Evolutionary conservation across 30 jellyfish, hydroid and myxozoan genomes (phyloP).

Genomic region (Chrysaora quinquecirrha): DNA sequence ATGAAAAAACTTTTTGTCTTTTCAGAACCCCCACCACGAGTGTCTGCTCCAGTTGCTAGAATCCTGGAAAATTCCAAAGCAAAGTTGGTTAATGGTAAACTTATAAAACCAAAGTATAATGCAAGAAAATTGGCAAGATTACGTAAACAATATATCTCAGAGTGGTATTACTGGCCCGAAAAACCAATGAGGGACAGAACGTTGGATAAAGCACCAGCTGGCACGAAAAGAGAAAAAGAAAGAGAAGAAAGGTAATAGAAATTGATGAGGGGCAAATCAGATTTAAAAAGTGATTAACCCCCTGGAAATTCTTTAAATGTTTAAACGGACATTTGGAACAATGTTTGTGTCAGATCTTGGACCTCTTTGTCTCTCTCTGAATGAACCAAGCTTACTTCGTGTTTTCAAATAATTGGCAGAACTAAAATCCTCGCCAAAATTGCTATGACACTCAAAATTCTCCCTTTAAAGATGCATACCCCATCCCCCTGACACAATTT

Average conservation of each 20-base stretch:
- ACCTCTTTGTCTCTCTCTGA: too few species aligned
- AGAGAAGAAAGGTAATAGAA: conserved; percentile 62
- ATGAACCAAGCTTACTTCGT: too few species aligned
- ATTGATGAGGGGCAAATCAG: too few species aligned
- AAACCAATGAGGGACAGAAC: conserved; percentile 86
- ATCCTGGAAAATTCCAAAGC: conserved; percentile 63
- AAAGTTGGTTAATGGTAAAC: conserved; percentile 46
- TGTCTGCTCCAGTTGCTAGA: conserved; percentile 63
- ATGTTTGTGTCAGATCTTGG: too few species aligned
- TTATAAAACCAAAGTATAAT: conserved; percentile 49
- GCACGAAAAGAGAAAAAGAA: conserved; percentile 35
- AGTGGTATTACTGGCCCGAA: conserved; percentile 91
- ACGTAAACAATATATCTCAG: conserved; percentile 68
- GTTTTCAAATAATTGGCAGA: too few species aligned
- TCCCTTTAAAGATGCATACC: too few species aligned
- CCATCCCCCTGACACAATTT: too few species aligned
- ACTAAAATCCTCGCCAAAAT: too few species aligned
- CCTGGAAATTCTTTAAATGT: too few species aligned
- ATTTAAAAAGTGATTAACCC: too few species aligned
- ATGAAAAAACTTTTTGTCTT: background rate
- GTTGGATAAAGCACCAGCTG: conserved; percentile 77
- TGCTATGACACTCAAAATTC: too few species aligned
- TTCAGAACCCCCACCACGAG: conserved; percentile 74
- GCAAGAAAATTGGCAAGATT: conserved; percentile 68
- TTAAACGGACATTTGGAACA: too few species aligned